Percentiles rank a stretch among this genome's conserved stretches.
These are phyloP conservation scores for Pantherophis vulpinus DNA, from an alignment of 2,797 vertebrate species.

Conservation along the genomic window DNA sequence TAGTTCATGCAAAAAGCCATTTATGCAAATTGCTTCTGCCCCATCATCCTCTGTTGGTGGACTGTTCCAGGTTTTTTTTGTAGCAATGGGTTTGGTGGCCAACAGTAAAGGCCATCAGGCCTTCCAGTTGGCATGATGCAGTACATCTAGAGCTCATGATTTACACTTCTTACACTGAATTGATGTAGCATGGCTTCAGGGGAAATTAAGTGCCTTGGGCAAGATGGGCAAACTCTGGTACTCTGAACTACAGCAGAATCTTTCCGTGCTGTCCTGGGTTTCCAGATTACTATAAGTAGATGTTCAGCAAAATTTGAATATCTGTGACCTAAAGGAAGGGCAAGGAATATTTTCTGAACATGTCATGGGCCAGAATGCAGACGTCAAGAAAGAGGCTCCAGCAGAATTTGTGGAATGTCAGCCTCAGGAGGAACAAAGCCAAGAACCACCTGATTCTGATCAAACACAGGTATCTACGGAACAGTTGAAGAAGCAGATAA, in stretches of 20 bases:
- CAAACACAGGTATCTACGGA: background rate
- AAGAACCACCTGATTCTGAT: background rate
- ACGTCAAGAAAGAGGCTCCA: background rate
- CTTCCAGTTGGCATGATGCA: background rate
- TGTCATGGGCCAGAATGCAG: background rate
- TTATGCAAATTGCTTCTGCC: background rate
- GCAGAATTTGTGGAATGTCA: background rate
- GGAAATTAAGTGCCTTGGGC: background rate
- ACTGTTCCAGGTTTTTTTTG: background rate
- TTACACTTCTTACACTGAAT: background rate
- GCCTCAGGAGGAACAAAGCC: background rate
- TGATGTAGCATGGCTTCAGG: too few relatives aligned
- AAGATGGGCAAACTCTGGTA: background rate
- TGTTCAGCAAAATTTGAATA: background rate
- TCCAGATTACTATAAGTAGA: background rate
- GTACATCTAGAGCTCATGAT: background rate
- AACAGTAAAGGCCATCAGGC: background rate
- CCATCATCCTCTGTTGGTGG: background rate
- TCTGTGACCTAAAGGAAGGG: background rate
- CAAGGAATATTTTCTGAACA: background rate
- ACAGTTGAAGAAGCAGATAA: background rate
- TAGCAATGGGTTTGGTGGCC: background rate
- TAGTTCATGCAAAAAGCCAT: background rate
- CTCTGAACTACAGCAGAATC: background rate
- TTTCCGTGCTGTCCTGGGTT: background rate